Conservation (phyloP, 2,888 invertebrate genomes). For the Drosophila picticornis region DNA sequence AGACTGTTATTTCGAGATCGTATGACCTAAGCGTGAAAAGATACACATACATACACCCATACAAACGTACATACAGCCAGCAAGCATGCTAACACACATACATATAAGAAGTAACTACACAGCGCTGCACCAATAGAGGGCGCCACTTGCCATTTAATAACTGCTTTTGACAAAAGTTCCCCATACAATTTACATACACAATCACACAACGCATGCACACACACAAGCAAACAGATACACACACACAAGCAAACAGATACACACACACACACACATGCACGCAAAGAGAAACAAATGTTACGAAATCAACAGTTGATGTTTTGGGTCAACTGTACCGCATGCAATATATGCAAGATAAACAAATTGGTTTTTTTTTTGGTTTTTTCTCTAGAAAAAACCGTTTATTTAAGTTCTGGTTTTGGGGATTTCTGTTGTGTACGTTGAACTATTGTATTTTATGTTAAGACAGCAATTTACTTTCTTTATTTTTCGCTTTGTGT, state of each 20-base stretch:
- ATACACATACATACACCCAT: background rate
- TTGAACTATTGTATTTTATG: conserved; percentile 34
- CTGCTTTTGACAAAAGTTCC: conserved; percentile 32
- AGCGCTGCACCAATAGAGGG: conserved; percentile 29
- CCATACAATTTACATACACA: conserved; percentile 9
- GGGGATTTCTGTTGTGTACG: conserved; percentile 26
- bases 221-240: background rate
- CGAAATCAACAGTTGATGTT: conserved; percentile 28
- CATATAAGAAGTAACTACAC: background rate
- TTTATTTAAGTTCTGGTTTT: conserved; percentile 55
- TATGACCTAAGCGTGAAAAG: background rate
- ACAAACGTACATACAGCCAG: background rate
- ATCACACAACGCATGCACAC: conserved; percentile 2
- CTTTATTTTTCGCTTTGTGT: conserved; percentile 8
- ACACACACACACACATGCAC: background rate
- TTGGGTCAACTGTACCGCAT: conserved; percentile 51
- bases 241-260: conserved; percentile 2
- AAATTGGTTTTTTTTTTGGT: conserved; percentile 47
- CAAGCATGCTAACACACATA: background rate
- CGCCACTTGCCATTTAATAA: conserved; percentile 35
- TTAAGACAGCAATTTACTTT: conserved; percentile 32
- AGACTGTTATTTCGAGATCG: background rate
- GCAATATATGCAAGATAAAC: conserved; percentile 21
- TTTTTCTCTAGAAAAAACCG: conserved; percentile 74
- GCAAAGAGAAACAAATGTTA: conserved; percentile 4